Evolutionary conservation across 2,888 invertebrate genomes (phyloP), one percentile per base, ranked within the genome.

Genomic region (Galerucella nymphaeae): DNA sequence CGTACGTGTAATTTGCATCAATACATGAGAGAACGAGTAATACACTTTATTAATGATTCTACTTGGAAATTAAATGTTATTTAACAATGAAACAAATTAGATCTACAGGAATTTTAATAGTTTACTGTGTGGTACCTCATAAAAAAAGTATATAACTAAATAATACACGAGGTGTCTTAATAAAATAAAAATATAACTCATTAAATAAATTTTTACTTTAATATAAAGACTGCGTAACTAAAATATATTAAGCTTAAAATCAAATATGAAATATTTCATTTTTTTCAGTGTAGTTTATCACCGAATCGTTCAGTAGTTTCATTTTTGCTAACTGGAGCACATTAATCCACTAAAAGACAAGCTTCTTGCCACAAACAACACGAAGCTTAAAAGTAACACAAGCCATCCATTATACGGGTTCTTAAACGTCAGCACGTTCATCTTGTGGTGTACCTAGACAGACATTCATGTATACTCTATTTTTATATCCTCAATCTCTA

Each of bases 351-450:
- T 42, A 18, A 16, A 62, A 62, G 61, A 62, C 61, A 41, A 62
- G 42, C 61, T 62, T 20, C 61, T 62, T 42, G 42, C 61, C 61
- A 62, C 61, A 62, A 62, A 62, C 38, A 41, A 62, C 61, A 59
- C 16, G n/a, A 59, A 30, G 38, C 16, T 42, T 62, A 42, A 62
- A 62, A 62, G 61, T 62, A 62, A 62, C 42, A 62, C 61, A 62
- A 62, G 16, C 41, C 61, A 62, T 62, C 42, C 41, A 62, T 62
- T 62, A 62, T 62, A 62, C 61, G 42, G 61, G 18, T 62, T 62
- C 61, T 42, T 62, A 42, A 62, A 62, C 42, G 61, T 62, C 61
- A 62, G 61, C 61, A 62, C 61, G 61, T n/a, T n/a, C 42, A 62
- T 62, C 61, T 61, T 62, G 61, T 62, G 61, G 61, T 42, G 16